Conservation (phyloP, 2,113 vertebrate genomes). For the Hippocampus barbouri region DNA sequence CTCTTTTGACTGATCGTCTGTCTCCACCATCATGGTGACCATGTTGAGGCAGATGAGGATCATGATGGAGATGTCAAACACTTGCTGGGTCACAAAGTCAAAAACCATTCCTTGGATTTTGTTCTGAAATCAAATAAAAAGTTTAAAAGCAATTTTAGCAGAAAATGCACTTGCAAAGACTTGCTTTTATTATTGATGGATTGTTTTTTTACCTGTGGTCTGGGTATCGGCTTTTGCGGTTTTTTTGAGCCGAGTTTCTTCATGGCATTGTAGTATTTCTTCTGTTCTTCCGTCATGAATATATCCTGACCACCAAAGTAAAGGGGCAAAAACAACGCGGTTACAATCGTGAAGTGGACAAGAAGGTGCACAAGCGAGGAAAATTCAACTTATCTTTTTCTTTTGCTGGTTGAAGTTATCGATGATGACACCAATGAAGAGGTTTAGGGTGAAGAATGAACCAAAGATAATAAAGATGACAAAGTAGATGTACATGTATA, state of each 20-base stretch:
- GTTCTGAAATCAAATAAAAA: conserved; percentile 75
- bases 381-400: conserved; percentile 93
- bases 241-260: conserved; percentile 99
- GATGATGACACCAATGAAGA: conserved; percentile 99
- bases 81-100: conserved; percentile 97
- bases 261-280: conserved; percentile 99
- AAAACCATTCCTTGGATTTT: conserved; percentile 90
- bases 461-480: conserved; percentile 99
- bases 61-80: conserved; percentile 98
- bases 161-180: background rate
- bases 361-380: conserved; percentile 7
- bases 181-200: too few relatives aligned
- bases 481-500: conserved; percentile 99
- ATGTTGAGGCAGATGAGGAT: conserved; percentile 99
- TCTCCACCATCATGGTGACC: conserved; percentile 99
- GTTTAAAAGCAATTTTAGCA: background rate
- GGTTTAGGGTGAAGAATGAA: conserved; percentile 96
- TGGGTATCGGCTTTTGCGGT: conserved; percentile 95
- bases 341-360: conserved; percentile 73
- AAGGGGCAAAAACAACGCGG: conserved; percentile 68
- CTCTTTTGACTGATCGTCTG: conserved; percentile 86
- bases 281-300: conserved; percentile 99
- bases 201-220: conserved; percentile 77
- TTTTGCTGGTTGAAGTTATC: conserved; percentile 99
- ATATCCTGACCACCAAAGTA: conserved; percentile 99